These are phyloP conservation scores for Prionace glauca DNA, from an alignment of 2,797 vertebrate genomes.

Conservation along the genomic window DNA sequence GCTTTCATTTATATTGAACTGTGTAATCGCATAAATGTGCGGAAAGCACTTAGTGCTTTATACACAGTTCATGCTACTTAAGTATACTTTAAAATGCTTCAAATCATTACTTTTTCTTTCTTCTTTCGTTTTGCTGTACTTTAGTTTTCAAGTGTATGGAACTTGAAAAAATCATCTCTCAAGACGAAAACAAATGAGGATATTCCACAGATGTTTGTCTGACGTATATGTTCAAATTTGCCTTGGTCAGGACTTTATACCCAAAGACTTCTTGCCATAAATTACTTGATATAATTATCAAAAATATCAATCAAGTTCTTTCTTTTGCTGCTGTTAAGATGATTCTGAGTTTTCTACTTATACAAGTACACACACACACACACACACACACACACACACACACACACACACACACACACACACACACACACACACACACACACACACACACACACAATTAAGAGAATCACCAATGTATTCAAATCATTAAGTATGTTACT, in stretches of 20 bases:
- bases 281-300: neutral
- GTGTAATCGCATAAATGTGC: neutral
- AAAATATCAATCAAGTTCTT: neutral
- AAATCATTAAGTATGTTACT: neutral
- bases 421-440: neutral
- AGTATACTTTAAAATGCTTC: neutral
- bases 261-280: neutral
- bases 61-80: neutral
- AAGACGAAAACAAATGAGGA: neutral
- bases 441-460: neutral
- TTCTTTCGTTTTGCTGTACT: slow-evolving; percentile 5
- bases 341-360: neutral
- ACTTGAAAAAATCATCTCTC: neutral
- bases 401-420: neutral
- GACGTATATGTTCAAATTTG: neutral
- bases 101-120: slow-evolving; percentile 16
- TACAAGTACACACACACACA: neutral
- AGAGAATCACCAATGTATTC: neutral
- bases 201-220: neutral
- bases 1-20: slow-evolving; percentile 12
- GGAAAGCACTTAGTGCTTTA: neutral
- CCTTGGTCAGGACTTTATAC: neutral
- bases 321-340: neutral
- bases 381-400: neutral
- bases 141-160: neutral